These are phyloP conservation scores for Ectemnius lituratus DNA, from an alignment of 2,888 invertebrate genomes.

Conservation along the genomic window DNA sequence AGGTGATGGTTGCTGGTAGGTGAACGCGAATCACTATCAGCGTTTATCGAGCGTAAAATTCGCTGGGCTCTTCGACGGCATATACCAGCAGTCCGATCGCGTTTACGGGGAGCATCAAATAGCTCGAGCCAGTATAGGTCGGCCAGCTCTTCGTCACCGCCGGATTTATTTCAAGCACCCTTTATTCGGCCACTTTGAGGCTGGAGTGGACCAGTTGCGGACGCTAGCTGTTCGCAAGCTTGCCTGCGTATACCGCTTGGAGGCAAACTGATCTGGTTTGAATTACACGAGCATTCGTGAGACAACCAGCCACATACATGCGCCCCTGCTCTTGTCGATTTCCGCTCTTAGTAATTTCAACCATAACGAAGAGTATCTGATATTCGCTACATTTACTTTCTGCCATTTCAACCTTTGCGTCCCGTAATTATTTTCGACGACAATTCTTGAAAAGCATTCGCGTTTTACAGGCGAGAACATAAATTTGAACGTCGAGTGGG, in stretches of 20 bases:
- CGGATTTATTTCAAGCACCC: too few species aligned
- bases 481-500: too few species aligned
- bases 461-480: too few species aligned
- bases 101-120: slow-evolving; percentile 46
- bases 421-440: too few species aligned
- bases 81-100: slow-evolving; percentile 28
- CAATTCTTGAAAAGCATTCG: too few species aligned
- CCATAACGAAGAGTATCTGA: too few species aligned
- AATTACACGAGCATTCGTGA: not conserved
- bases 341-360: too few species aligned
- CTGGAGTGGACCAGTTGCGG: too few species aligned
- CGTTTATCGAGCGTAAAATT: slow-evolving; percentile 58
- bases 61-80: slow-evolving; percentile 23
- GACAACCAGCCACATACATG: not conserved
- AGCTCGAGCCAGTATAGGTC: slow-evolving; percentile 14
- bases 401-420: too few species aligned
- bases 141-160: too few species aligned
- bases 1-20: slow-evolving; percentile 28
- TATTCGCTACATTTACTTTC: too few species aligned
- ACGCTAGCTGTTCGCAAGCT: not conserved
- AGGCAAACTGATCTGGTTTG: not conserved
- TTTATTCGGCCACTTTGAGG: slow-evolving; percentile 4
- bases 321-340: too few species aligned
- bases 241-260: slow-evolving; percentile 7
- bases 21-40: slow-evolving; percentile 37